phyloP scores from a whole-genome alignment of 2,113 vertebrate species.

The Eolophus roseicapilla region DNA sequence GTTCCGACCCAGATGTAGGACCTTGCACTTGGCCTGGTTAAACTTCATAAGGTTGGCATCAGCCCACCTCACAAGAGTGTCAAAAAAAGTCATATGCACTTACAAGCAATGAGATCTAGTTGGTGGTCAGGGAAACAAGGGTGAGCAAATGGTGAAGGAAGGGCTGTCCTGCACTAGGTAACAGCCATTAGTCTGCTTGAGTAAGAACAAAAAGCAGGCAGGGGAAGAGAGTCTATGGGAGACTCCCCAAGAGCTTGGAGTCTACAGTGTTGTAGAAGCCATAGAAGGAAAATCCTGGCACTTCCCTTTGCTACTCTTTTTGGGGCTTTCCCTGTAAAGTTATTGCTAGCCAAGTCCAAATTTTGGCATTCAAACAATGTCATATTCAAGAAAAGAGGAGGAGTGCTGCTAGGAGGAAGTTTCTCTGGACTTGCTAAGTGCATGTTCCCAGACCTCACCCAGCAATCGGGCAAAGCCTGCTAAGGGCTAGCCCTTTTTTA shows the following conservation, averaged over 20 bases:
- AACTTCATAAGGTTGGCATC: no score
- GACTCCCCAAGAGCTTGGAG: neutral
- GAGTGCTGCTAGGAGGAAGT: neutral
- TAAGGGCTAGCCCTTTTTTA: constrained; percentile 6
- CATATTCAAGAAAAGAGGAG: neutral
- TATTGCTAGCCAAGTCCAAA: neutral
- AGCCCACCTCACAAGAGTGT: no score
- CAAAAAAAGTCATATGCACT: neutral
- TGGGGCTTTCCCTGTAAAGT: neutral
- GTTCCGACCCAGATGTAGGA: no score
- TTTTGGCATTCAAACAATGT: neutral
- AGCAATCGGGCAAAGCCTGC: neutral
- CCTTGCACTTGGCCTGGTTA: no score
- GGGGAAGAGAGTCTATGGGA: neutral
- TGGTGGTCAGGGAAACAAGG: neutral
- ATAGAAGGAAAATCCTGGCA: neutral
- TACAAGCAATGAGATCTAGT: neutral
- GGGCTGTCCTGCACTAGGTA: neutral
- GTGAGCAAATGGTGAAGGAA: neutral
- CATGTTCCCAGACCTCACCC: constrained; percentile 11
- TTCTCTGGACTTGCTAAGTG: neutral
- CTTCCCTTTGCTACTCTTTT: neutral
- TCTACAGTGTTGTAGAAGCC: neutral
- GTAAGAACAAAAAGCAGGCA: neutral
- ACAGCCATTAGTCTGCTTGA: neutral